These are phyloP conservation scores for Glaucidium brasilianum DNA, from an alignment of 2,113 vertebrate species.

Conservation along the genomic window DNA sequence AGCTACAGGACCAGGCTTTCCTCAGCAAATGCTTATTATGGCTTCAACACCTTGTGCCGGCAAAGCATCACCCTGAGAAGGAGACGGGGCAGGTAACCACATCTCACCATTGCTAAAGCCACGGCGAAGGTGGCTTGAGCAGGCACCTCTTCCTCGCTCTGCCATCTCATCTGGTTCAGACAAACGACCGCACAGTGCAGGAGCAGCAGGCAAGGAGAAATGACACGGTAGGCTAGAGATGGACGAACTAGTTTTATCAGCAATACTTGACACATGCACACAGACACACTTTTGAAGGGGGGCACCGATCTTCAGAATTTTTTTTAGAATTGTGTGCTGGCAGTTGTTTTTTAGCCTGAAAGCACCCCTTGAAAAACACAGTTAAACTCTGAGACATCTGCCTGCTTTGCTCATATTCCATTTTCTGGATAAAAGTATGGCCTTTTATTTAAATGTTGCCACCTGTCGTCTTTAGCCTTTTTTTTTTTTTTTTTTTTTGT, in stretches of 20 bases:
- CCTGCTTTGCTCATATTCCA: not conserved
- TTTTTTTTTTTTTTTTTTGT: not conserved
- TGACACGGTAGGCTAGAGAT: rapidly evolving
- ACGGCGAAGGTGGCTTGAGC: not conserved
- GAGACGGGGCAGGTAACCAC: not conserved
- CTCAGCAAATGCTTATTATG: rapidly evolving
- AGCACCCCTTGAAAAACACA: not conserved
- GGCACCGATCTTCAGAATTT: not conserved
- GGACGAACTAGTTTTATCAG: not conserved
- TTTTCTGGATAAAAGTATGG: not conserved
- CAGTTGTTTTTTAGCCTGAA: not conserved
- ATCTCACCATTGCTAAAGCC: rapidly evolving
- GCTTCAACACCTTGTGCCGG: not conserved
- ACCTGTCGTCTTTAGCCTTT: not conserved
- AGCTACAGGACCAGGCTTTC: not conserved
- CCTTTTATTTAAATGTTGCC: not conserved
- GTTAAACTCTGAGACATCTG: not conserved
- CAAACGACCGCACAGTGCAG: rapidly evolving
- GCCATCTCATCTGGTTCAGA: not conserved
- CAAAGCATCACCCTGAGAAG: not conserved
- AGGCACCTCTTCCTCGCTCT: not conserved
- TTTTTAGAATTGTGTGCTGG: not conserved
- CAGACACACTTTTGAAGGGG: not conserved
- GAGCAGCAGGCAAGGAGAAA: not conserved
- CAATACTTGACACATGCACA: not conserved